Evolutionary conservation across 2,113 vertebrate genomes (phyloP), one percentile per base, ranked within the genome.

Genomic region (Halcyon senegalensis): DNA sequence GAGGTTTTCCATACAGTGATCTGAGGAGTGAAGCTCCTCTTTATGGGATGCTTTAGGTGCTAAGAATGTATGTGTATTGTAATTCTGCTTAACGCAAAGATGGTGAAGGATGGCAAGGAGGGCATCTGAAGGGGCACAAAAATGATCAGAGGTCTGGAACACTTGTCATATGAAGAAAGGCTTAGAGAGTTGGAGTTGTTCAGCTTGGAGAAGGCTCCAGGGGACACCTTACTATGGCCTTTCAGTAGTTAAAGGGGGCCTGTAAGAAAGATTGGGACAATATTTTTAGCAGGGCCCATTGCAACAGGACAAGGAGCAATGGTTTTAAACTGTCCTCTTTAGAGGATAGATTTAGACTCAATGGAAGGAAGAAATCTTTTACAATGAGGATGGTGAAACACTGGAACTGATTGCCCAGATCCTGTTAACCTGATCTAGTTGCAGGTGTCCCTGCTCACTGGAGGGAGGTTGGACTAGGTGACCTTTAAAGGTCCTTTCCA

Each of bases 81-180:
- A 51, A 10, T 86, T 87, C n/a, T 44, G 20, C 72, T 93, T 67
- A 70, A 60, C 18, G 11, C 43, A 44, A 7, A 56, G 41, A 15
- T 5, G 7, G 35, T 0, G 2, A 35, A 58, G n/a, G 63, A 30
- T 44, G 39, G 5, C 0, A 4, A 7, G 24, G n/a, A 84, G 41
- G 25, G 17, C 23, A 30, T 84, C 53, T 64, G 53, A 93, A 67
- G 41, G 39, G 39, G 25, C 62, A 64, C 62, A 39, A 18, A 28
- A 28, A 41, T 30, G 37, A 28, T 64, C 37, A 64, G 62, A 41
- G 62, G 37, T 24, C 37, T 64, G 16, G 25, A 41, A 64, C 62
- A 41, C 25, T 13, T 23, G 33, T 60, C 21, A 23, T 37, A 23
- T 24, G 59, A 60, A 25, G 56, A 59, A 18, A 59, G 56, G 31